Base-by-base conservation (phyloP, 1,140 invertebrate species). In the Drosophila saltans region DNA sequence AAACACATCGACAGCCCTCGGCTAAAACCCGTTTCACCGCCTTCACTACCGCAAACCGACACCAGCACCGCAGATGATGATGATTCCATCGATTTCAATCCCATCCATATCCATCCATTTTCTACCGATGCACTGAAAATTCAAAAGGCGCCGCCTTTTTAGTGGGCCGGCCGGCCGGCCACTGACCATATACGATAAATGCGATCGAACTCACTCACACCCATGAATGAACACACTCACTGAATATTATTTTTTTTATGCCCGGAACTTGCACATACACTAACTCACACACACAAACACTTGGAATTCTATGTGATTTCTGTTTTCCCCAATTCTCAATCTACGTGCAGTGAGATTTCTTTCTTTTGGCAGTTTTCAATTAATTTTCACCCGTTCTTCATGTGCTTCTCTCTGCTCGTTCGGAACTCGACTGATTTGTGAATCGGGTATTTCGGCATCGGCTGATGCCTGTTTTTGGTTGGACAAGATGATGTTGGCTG, bases 91-190 rank as follows among this genome's bases (percentile, higher is more conserved):
- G 67, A 58, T 70, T 56, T 63, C 64, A 64, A 67, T 83, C 68
- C 83, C 80, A 88, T 80, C 76, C 83, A 86, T 52, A 52, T 86
- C 83, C 83, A 86, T 86, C 80, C 83, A 76, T 67, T 39, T 66
- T 40, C 45, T 69, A 36, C 57, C 52, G 74, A 40, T 30, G 65
- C 48, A 24, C 56, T 64, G 63, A 66, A 85, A 69, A 86, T 86
- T 59, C 75, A 86, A 86, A 86, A 71, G 65, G 60, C 77, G 72
- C 83, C 83, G 83, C 81, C 83, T 64, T 63, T 83, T 30, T 52
- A 65, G 73, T 68, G 67, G 83, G 84, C 83, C 83, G 83, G 83
- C 83, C 84, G 84, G 83, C 84, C 83, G 83, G 80, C 84, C 83
- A 78, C 80, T 72, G 40, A 59, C 66, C 77, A 70, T 69, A 62